A percentile compares a stretch with the other conserved stretches of the same genome.
These are phyloP conservation scores for Cuculus canorus DNA, from an alignment of 2,797 vertebrate species.

Conservation along the genomic window DNA sequence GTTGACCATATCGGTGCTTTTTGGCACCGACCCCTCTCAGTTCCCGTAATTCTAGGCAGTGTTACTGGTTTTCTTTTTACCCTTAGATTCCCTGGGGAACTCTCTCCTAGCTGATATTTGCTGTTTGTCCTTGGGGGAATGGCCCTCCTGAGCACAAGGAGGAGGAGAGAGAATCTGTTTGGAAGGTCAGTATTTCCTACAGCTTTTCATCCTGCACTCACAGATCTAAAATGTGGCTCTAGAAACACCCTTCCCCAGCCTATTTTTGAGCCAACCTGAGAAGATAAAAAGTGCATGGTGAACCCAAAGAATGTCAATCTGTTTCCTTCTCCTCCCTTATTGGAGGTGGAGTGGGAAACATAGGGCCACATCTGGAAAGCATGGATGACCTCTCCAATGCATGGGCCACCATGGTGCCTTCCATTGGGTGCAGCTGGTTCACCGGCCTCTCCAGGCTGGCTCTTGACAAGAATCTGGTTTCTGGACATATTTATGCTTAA, in stretches of 20 bases:
- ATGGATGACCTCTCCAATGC: background rate
- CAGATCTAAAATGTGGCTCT: background rate
- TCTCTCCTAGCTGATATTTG: background rate
- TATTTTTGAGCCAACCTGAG: background rate
- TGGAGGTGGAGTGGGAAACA: background rate
- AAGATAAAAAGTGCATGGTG: background rate
- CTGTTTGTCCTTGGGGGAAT: background rate
- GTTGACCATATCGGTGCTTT: constrained; percentile 26
- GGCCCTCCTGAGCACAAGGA: background rate
- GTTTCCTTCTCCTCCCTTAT: constrained; percentile 8
- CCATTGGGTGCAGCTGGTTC: background rate
- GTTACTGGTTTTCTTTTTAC: background rate
- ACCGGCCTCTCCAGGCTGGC: background rate
- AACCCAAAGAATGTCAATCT: background rate
- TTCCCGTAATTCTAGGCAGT: background rate
- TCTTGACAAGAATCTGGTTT: background rate
- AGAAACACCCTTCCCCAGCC: background rate
- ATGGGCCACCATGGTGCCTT: constrained; percentile 2
- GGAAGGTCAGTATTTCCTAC: background rate
- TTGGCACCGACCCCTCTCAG: background rate
- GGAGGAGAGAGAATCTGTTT: background rate
- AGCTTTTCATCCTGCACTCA: background rate
- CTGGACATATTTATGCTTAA: background rate
- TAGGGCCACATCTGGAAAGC: background rate
- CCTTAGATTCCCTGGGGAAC: background rate